These are phyloP conservation scores for Pheosia tremula DNA, from an alignment of 2,888 invertebrate genomes.

Conservation along the genomic window DNA sequence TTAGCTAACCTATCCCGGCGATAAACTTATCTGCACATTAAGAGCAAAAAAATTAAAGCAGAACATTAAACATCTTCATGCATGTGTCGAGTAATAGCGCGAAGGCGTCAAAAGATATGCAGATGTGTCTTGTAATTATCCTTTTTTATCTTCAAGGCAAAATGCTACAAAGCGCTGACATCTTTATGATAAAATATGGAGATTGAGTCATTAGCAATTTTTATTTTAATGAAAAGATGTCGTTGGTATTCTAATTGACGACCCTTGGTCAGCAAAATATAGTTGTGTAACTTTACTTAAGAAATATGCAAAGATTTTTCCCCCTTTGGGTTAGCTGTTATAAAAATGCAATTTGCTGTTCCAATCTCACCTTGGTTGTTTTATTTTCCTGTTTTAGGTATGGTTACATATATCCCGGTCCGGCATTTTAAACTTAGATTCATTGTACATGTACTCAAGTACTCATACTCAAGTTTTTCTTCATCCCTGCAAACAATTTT, in stretches of 20 bases:
- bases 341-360: neutral
- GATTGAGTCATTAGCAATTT: conserved; percentile 80
- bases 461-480: too few relatives aligned
- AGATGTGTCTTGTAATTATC: conserved; percentile 70
- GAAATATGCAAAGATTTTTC: conserved; percentile 36
- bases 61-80: conserved; percentile 62
- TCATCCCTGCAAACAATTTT: too few relatives aligned
- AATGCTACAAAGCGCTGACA: conserved; percentile 68
- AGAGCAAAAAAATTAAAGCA: conserved; percentile 54
- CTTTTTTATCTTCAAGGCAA: conserved; percentile 57
- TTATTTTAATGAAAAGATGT: conserved; percentile 76
- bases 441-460: too few relatives aligned
- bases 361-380: too few relatives aligned
- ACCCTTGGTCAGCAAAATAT: conserved; percentile 70
- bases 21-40: conserved; percentile 53
- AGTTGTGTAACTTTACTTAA: conserved; percentile 53
- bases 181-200: conserved; percentile 82
- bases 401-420: too few relatives aligned
- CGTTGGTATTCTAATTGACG: conserved; percentile 47
- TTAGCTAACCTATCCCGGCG: conserved; percentile 30
- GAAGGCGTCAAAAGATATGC: conserved; percentile 72
- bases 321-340: conserved; percentile 25
- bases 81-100: conserved; percentile 66
- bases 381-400: too few relatives aligned
- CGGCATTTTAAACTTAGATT: too few relatives aligned